phyloP scores from a whole-genome alignment of 2,113 vertebrate species.

The Phainopepla nitens region DNA sequence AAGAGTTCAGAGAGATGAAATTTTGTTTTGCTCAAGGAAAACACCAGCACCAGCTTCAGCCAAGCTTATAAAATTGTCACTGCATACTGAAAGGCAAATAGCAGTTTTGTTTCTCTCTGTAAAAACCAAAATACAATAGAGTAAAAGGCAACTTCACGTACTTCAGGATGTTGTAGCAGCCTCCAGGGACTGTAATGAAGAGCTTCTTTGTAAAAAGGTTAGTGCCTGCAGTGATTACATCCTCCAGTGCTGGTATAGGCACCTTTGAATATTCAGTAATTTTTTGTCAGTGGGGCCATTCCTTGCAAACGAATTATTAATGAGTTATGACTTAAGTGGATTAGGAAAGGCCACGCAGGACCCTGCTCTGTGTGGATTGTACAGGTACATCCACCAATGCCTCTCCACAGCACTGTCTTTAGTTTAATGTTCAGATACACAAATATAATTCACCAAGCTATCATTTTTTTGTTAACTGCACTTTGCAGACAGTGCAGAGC shows the following conservation, averaged over 20 bases:
- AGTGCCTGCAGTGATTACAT: neutral
- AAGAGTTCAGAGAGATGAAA: neutral
- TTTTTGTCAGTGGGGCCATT: neutral
- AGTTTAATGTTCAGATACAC: neutral
- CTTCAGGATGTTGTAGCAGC: neutral
- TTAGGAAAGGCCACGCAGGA: neutral
- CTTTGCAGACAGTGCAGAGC: conserved; percentile 26
- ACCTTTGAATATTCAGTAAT: neutral
- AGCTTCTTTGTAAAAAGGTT: neutral
- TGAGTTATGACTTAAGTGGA: neutral
- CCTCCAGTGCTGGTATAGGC: neutral
- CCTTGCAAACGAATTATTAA: conserved; percentile 24
- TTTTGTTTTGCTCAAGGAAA: neutral
- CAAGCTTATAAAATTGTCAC: neutral
- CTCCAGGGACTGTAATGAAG: neutral
- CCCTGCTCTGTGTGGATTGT: neutral
- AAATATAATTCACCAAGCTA: conserved; percentile 31
- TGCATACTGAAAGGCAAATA: neutral
- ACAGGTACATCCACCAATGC: neutral
- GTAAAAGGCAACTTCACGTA: neutral
- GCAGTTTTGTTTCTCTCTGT: neutral
- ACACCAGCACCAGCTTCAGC: neutral
- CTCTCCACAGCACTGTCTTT: neutral
- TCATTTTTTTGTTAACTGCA: conserved; percentile 24
- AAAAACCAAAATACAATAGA: neutral